Percentiles rank a stretch among this genome's conserved stretches.
These are phyloP conservation scores for Brachynemurus nebulosus DNA, from an alignment of 2,888 invertebrate species.

Conservation along the genomic window DNA sequence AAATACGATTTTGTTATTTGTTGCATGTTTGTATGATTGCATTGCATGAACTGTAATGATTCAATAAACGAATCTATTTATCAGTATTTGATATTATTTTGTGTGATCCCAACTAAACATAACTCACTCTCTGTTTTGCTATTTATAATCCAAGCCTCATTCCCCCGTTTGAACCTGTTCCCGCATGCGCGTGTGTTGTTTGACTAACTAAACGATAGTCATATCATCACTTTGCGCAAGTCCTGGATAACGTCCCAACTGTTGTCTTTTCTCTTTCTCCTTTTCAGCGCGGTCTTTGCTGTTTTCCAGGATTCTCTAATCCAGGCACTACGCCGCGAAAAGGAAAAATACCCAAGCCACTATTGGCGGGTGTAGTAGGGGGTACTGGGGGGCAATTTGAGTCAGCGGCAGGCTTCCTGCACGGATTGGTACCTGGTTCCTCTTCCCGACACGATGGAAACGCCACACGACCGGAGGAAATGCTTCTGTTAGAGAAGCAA, in stretches of 20 bases:
- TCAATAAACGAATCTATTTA: constrained; percentile 1
- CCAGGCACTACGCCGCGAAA: constrained; percentile 60
- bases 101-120: not conserved
- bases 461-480: constrained; percentile 48
- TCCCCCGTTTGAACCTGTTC: not conserved
- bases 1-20: not conserved
- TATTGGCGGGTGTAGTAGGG: constrained; percentile 53
- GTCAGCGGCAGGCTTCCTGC: constrained; percentile 25
- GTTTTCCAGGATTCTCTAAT: constrained; percentile 73
- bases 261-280: constrained; percentile 38
- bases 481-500: constrained; percentile 60
- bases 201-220: constrained; percentile 13
- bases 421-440: constrained; percentile 33
- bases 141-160: too few relatives aligned
- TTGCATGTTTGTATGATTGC: constrained; percentile 1
- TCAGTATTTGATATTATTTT: not conserved
- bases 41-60: not conserved
- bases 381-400: constrained; percentile 29
- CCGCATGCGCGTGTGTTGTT: constrained; percentile 4
- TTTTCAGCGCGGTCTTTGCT: constrained; percentile 71
- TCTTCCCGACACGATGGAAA: constrained; percentile 27
- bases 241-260: constrained; percentile 32
- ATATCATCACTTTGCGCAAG: constrained; percentile 22
- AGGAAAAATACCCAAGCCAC: constrained; percentile 61
- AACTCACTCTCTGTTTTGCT: too few relatives aligned